Evolutionary conservation across 2,797 vertebrate genomes (phyloP).

Genomic region (Falco columbarius): DNA sequence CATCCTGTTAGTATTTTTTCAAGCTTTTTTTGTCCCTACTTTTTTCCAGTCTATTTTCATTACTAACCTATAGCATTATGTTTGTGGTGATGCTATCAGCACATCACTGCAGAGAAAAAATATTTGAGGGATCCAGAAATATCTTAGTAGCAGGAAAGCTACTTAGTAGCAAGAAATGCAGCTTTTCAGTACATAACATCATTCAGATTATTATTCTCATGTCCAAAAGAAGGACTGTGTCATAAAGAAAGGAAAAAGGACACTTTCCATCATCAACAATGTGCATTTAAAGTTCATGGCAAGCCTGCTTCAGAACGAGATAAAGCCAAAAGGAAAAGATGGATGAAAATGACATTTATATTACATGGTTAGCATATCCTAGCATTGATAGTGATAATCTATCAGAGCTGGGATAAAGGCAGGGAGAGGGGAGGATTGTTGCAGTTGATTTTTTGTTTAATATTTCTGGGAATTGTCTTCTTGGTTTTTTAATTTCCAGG

Average conservation of each 20-base stretch:
- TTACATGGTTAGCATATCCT: neutral
- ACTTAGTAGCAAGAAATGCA: neutral
- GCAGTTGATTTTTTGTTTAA: neutral
- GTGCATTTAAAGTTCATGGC: neutral
- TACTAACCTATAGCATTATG: neutral
- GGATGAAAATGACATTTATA: conserved; percentile 9
- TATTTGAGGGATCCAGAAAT: neutral
- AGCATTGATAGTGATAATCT: neutral
- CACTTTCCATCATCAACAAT: neutral
- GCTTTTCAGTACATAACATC: neutral
- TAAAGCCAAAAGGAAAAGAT: neutral
- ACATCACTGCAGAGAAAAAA: neutral
- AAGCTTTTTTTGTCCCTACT: neutral
- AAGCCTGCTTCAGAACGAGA: neutral
- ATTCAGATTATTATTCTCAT: neutral
- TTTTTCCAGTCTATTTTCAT: neutral
- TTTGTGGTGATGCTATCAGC: conserved; percentile 3
- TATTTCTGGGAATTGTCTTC: neutral
- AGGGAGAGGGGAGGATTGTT: neutral
- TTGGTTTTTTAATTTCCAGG: conserved; percentile 26
- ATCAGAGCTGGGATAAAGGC: neutral
- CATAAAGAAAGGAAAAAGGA: neutral
- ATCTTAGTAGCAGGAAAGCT: neutral
- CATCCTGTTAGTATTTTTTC: neutral
- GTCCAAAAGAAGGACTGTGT: neutral